Evolutionary conservation across 2,888 invertebrate genomes (phyloP).

Genomic region (Smittia sp.): DNA sequence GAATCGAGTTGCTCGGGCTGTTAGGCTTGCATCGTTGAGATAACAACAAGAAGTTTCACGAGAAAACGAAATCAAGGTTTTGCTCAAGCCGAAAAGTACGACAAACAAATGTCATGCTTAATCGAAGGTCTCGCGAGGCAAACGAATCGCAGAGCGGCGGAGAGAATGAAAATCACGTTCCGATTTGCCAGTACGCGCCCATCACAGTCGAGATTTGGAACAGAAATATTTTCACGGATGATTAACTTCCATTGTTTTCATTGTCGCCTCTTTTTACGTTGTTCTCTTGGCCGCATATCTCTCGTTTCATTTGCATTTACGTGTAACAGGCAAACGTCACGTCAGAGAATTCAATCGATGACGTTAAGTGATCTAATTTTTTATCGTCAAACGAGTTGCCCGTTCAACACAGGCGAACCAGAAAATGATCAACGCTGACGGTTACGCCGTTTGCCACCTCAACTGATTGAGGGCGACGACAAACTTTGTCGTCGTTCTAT

Average conservation of each 20-base stretch:
- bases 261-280: constrained; percentile 7
- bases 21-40: not conserved
- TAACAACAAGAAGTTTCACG: not conserved
- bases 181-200: constrained; percentile 34
- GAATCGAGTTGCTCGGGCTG: not conserved
- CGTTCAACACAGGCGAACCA: not conserved
- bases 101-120: not conserved
- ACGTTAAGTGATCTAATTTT: not conserved
- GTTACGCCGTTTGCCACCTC: not conserved
- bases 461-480: not conserved
- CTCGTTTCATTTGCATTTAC: constrained; percentile 2
- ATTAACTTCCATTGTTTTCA: constrained; percentile 37
- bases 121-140: constrained; percentile 22
- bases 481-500: not conserved
- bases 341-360: not conserved
- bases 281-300: not conserved
- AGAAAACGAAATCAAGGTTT: not conserved
- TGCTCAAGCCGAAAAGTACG: not conserved
- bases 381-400: not conserved
- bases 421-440: not conserved
- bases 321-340: not conserved
- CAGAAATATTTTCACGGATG: constrained; percentile 33
- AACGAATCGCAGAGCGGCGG: not conserved
- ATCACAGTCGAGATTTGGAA: constrained; percentile 5
- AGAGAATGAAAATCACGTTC: constrained; percentile 8